A percentile compares a stretch with the other conserved stretches of the same genome.
Conservation (phyloP, 2,113 vertebrate genomes). For the human (Homo sapiens) region GRCh38 chr6:98794001-98794500, state of each 20-base stretch:
- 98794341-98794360: slow-evolving; percentile 48
- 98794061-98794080: slow-evolving; percentile 67
- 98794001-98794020: slow-evolving; percentile 58
- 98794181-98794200: slow-evolving; percentile 38
- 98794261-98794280: slow-evolving; percentile 60
- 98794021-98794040: slow-evolving; percentile 60
- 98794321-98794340: neutral
- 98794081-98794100: slow-evolving; percentile 70
- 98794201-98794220: slow-evolving; percentile 51
- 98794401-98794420: slow-evolving; percentile 71
- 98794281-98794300: slow-evolving; percentile 50
- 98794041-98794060: slow-evolving; percentile 67
- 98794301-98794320: slow-evolving; percentile 49
- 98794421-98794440: slow-evolving; percentile 61
- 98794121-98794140: neutral
- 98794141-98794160: slow-evolving; percentile 15
- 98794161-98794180: slow-evolving; percentile 54
- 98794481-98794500: slow-evolving; percentile 64
- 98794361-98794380: slow-evolving; percentile 7
- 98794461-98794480: slow-evolving; percentile 59
- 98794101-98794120: slow-evolving; percentile 64
- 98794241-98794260: slow-evolving; percentile 36
- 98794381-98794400: slow-evolving; percentile 58
- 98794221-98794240: slow-evolving; percentile 8
- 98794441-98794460: slow-evolving; percentile 63